Percentiles rank a stretch among this genome's conserved stretches.
phyloP scores from a whole-genome alignment of 2,113 vertebrate genomes.

The Rutilus rutilus region DNA sequence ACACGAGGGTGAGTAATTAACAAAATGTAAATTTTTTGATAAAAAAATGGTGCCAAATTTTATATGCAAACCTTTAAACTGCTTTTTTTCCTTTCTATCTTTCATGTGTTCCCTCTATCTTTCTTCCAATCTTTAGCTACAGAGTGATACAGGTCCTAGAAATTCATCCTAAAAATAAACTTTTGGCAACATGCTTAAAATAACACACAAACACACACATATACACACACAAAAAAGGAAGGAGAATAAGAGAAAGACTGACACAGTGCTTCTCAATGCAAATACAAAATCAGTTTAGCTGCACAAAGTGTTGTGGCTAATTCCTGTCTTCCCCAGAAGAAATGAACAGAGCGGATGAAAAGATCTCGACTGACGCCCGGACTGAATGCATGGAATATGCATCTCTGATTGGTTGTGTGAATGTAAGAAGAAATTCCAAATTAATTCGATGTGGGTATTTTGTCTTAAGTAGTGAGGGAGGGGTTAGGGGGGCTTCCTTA shows the following conservation, averaged over 20 bases:
- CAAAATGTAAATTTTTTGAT: background rate
- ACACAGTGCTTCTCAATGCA: conserved; percentile 74
- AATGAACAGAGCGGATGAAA: conserved; percentile 64
- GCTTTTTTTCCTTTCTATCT: conserved; percentile 46
- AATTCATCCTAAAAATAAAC: conserved; percentile 79
- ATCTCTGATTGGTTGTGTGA: conserved; percentile 75
- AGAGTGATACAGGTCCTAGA: conserved; percentile 72
- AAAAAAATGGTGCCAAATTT: background rate
- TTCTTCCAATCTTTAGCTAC: conserved; percentile 61
- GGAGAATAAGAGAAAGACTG: conserved; percentile 58
- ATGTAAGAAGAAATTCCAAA: conserved; percentile 73
- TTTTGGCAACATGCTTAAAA: conserved; percentile 74
- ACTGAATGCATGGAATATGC: conserved; percentile 71
- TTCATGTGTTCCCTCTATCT: conserved; percentile 36
- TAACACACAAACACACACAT: conserved; percentile 55
- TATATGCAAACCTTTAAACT: background rate
- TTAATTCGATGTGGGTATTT: conserved; percentile 83
- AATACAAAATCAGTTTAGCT: conserved; percentile 76
- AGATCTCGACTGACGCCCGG: conserved; percentile 70
- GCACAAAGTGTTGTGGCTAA: conserved; percentile 67
- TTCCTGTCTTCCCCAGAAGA: conserved; percentile 59
- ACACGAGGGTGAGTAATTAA: background rate
- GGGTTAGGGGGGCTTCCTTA: conserved; percentile 66
- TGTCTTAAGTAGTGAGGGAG: conserved; percentile 72
- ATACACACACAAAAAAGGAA: conserved; percentile 11